Evolutionary conservation across 2,888 invertebrate genomes (phyloP).

Genomic region (Cotesia congregata): DNA sequence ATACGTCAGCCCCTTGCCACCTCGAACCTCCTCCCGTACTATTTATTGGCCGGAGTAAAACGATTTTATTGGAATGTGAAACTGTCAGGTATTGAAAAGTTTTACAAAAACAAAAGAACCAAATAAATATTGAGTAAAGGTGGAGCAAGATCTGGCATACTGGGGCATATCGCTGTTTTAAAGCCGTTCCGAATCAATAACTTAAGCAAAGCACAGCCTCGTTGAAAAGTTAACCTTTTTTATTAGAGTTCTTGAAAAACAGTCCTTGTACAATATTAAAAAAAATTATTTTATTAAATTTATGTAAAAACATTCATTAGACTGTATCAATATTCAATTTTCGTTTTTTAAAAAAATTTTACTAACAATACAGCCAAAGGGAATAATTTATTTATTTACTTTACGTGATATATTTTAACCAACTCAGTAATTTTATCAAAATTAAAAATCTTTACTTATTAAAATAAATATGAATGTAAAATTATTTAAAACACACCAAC

Average conservation of each 20-base stretch:
- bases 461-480: no score
- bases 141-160: not conserved
- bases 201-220: not conserved
- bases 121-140: not conserved
- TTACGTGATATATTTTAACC: no score
- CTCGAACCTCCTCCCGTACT: not conserved
- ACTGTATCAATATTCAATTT: no score
- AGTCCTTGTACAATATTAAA: no score
- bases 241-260: not conserved
- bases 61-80: constrained; percentile 64
- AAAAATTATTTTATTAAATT: no score
- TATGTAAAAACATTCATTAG: no score
- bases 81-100: constrained; percentile 31
- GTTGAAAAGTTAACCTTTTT: not conserved
- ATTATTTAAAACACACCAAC: no score
- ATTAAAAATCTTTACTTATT: no score
- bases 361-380: no score
- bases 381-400: no score
- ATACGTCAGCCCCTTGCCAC: not conserved
- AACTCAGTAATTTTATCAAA: no score
- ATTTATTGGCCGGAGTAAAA: constrained; percentile 63
- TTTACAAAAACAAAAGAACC: not conserved
- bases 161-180: not conserved
- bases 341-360: no score
- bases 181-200: not conserved